Base-by-base conservation (phyloP, 2,797 vertebrate species). In the Melopsittacus undulatus region DNA sequence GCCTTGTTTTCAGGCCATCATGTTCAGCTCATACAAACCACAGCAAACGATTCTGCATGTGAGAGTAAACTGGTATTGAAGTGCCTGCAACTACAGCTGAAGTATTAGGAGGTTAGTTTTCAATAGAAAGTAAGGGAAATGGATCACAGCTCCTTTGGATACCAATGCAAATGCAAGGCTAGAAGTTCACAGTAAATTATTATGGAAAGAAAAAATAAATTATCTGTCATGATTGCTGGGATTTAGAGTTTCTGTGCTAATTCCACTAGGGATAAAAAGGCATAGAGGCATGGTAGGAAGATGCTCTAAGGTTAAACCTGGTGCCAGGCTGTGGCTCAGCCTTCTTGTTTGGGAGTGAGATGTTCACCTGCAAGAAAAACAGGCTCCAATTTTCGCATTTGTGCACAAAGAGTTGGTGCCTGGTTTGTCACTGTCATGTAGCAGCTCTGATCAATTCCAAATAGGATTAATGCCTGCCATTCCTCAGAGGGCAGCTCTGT, bases 401-500 rank as follows among this genome's bases (percentile, higher is more conserved):
- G 83, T 87, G 94, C 83, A 74, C 49, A 74, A 92, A 91, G 77
- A 74, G 61, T 36, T 82, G 77, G 78, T 63, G 90, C 84, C 85
- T 62, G 45, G 68, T 93, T 97, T 96, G 74, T 80, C 89, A 78
- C 92, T 91, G 91, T 95, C 88, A 82, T 46, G 80, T 91, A 94
- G 89, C 78, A 95, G 69, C 92, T 95, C 92, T 95, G 91, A 94
- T 94, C 88, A 92, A 70, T 95, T 92, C 84, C 89, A 89, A 90
- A 62, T 10, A 78, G 82, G 78, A 87, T 91, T 82, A 14, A 1
- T 87, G 91, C 78, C 68, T 96, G 80, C 77, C 68, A 75, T 95
- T 96, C 91, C 91, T 90, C 9, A 18, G 83, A 94, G 91, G 92
- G 78, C 48, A 77, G 72, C 86, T 61, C 63, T n/a, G 93, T n/a